Conservation (phyloP, 1,140 invertebrate species). For the Papilio dardanus region DNA sequence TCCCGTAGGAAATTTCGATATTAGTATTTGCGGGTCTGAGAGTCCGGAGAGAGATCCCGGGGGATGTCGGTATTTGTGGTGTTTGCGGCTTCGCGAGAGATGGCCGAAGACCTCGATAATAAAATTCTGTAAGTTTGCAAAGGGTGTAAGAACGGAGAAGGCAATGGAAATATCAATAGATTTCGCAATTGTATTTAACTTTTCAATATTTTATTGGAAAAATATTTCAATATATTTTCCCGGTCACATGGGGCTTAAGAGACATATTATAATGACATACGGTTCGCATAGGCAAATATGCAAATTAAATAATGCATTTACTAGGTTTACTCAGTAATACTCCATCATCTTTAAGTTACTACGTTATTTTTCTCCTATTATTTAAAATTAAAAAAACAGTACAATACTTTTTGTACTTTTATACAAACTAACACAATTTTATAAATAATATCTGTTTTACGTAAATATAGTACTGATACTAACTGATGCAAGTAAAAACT, state of each 20-base stretch:
- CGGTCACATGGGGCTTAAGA: no score
- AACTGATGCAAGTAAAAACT: neutral
- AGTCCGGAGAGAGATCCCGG: neutral
- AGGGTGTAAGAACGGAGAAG: neutral
- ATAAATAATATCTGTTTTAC: neutral
- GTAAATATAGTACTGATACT: neutral
- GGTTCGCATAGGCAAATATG: no score
- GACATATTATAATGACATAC: no score
- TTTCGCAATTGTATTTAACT: neutral
- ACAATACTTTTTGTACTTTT: neutral
- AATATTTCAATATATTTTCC: no score
- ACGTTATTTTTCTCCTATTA: no score
- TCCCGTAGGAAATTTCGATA: slow-evolving; percentile 21
- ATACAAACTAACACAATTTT: neutral
- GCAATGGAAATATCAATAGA: neutral
- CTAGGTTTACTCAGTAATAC: no score
- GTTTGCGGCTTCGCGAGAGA: neutral
- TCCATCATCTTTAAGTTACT: no score
- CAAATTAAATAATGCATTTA: no score
- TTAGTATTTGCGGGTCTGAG: slow-evolving; percentile 14
- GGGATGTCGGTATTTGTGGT: neutral
- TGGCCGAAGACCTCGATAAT: neutral
- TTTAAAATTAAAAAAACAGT: no score
- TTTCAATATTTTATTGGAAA: no score
- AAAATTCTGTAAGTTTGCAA: slow-evolving; percentile 1